Base-by-base conservation (phyloP, 2,113 vertebrate genomes). In the Thalassoma bifasciatum region DNA sequence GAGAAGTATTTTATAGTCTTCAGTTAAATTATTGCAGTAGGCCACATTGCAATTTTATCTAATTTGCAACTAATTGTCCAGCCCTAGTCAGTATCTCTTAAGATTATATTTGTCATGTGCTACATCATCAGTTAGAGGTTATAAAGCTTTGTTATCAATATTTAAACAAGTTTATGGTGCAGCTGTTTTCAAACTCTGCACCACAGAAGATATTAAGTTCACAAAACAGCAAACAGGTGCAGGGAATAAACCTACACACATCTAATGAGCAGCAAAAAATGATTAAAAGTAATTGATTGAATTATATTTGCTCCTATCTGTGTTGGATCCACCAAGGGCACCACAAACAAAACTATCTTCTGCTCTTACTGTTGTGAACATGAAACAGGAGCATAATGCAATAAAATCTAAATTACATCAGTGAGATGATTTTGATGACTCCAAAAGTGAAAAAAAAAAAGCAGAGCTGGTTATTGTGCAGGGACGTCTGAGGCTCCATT, bases 391-490 rank as follows among this genome's bases (percentile, higher is more conserved):
- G 75, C 11, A 40, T 5, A 22, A 63, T 1, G 21, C 19, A 51
- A 51, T 37, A 65, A 37, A 46, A 47, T 19, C 34, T 0, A 26
- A 75, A 51, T 64, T 11, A 30, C 23, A 74, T 42, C 8, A 64
- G 50, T 7, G 42, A 62, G n/a, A 54, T 24, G 6, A 59, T 38
- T n/a, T 53, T 23, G 2, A 68, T 67, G 5, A 64, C 37, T 37
- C 70, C 59, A 24, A 26, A 56, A 19, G 46, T 42, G 52, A 81
- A 38, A 19, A 78, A 53, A 70, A 38, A 19, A 78, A 53, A 70
- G 2, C 56, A 59, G 38, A 62, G 14, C 56, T 36, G 19, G 26
- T 75, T 82, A 76, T 85, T 81, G 73, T 53, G 22, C 16, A 44
- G 68, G 74, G 66, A 56, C 56, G 1, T 49, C 34, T 30, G 65